A percentile compares a stretch with the other conserved stretches of the same genome.
phyloP scores from a whole-genome alignment of 2,797 vertebrate species.

The Vireo griseus region DNA sequence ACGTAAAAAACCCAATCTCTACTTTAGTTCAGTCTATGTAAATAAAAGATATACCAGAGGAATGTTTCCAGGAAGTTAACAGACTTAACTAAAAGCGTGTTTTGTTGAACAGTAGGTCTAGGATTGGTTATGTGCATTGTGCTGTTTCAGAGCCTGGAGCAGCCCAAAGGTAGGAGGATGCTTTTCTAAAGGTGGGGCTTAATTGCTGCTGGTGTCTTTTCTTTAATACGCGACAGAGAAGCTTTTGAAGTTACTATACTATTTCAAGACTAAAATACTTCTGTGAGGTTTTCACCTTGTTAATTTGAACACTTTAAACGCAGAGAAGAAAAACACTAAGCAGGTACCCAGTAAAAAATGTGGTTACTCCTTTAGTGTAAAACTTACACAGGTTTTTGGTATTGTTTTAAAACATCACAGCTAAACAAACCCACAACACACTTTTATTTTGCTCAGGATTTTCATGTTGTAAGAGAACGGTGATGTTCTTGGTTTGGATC shows the following conservation, averaged over 20 bases:
- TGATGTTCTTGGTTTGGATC: not conserved
- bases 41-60: not conserved
- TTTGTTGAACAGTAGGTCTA: not conserved
- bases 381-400: not conserved
- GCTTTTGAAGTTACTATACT: not conserved
- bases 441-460: not conserved
- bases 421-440: not conserved
- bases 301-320: not conserved
- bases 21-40: not conserved
- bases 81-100: not conserved
- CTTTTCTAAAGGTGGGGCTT: not conserved
- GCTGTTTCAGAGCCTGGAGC: not conserved
- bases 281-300: not conserved
- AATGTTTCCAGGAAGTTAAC: not conserved
- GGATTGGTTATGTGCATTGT: not conserved
- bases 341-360: fast-evolving
- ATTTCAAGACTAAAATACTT: not conserved
- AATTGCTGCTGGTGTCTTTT: not conserved
- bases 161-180: not conserved
- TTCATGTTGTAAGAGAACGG: not conserved
- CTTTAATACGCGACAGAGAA: not conserved
- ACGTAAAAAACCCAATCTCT: not conserved
- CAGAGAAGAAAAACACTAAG: not conserved
- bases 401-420: not conserved
- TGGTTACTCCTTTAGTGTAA: not conserved